Conservation (phyloP, 2,888 invertebrate species). For the Tenthredo distinguenda region DNA sequence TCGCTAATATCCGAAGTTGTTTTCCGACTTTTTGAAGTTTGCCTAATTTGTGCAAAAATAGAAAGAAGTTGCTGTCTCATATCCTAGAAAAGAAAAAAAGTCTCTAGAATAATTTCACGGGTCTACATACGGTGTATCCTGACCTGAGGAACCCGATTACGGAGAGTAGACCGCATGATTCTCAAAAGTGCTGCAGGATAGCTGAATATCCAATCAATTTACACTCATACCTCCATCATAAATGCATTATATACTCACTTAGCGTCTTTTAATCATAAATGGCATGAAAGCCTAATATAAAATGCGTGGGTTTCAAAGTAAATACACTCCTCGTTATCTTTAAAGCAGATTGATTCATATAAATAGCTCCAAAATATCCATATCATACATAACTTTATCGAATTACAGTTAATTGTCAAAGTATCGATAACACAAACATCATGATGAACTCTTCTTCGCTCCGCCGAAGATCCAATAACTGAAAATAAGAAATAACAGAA, state of each 20-base stretch:
- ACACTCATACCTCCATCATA: background rate
- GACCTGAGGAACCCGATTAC: background rate
- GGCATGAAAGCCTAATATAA: background rate
- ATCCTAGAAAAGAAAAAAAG: background rate
- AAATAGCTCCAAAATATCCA: constrained; percentile 73
- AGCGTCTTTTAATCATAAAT: background rate
- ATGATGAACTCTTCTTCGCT: constrained; percentile 61
- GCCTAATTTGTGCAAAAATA: background rate
- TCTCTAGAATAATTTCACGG: background rate
- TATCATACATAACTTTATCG: constrained; percentile 65
- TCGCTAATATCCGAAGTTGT: background rate
- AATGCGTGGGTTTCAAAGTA: background rate
- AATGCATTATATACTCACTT: background rate
- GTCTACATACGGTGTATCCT: background rate
- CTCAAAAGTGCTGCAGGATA: background rate
- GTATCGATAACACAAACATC: constrained; percentile 65
- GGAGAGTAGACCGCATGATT: background rate
- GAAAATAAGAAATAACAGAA: constrained; percentile 54
- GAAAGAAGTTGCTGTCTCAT: background rate
- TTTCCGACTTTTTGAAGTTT: background rate
- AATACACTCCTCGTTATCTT: constrained; percentile 38
- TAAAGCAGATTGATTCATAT: constrained; percentile 73
- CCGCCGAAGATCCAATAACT: constrained; percentile 66
- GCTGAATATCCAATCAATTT: background rate
- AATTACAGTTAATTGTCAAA: constrained; percentile 64